Evolutionary conservation across 2,113 vertebrate species (phyloP).

Genomic region (Dasypus novemcinctus): DNA sequence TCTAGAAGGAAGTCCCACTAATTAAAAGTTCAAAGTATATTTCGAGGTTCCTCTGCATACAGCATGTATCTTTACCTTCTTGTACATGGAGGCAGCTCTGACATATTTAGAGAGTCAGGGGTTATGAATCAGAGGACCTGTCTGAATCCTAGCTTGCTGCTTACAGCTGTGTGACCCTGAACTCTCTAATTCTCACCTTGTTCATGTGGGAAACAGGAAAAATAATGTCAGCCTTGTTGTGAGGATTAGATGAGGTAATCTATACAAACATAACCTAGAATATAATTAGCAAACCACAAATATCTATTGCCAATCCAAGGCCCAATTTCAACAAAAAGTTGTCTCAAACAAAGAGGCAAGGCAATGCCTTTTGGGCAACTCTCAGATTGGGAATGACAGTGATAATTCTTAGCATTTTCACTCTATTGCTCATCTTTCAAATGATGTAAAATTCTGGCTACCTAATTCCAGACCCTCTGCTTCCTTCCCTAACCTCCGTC

Average conservation of each 20-base stretch:
- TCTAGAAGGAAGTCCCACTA: background rate
- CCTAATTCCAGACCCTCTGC: background rate
- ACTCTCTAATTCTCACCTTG: conserved; percentile 22
- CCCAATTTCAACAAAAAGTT: background rate
- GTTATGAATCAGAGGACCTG: background rate
- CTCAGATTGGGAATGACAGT: background rate
- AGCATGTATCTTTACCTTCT: background rate
- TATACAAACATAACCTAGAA: background rate
- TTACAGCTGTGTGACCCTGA: background rate
- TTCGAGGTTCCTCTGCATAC: background rate
- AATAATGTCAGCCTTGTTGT: background rate
- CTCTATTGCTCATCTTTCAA: background rate
- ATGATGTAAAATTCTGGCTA: background rate
- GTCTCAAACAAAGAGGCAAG: conserved; percentile 22
- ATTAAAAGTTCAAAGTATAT: background rate
- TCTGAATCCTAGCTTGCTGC: background rate
- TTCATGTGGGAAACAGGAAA: conserved; percentile 35
- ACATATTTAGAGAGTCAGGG: background rate
- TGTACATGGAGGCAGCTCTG: background rate
- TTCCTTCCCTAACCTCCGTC: background rate
- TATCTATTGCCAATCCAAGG: background rate
- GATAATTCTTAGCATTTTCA: conserved; percentile 28
- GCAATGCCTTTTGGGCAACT: background rate
- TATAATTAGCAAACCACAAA: background rate
- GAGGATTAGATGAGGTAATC: background rate